Evolutionary conservation across 1,140 invertebrate genomes (phyloP), one percentile per base, ranked within the genome.

Genomic region (Popillia japonica): DNA sequence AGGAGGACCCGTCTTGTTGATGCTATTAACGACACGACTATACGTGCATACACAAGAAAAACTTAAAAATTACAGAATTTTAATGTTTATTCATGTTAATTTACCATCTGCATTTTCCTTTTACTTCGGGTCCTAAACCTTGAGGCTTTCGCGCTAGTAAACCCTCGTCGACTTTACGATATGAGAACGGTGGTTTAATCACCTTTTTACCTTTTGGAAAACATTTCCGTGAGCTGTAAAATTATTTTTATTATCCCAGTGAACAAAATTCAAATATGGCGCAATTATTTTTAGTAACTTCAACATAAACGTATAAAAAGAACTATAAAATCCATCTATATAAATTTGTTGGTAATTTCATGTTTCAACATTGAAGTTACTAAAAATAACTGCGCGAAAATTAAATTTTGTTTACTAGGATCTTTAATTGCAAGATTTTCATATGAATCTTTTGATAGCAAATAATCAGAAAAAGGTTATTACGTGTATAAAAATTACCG

Each of bases 161-260:
- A 78, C 82, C 78, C 64, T 85, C 84, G 23, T 82, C 81, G 11
- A 80, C 80, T 78, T 80, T 84, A 23, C 78, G 64, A 77, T 81
- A 84, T n/a, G 77, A 77, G 77, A 85, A 85, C n/a, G 80, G 81
- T 6, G 83, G 83, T 75, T 72, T 80, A 10, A 59, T 77, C 11
- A 78, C 78, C 14, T 44, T 78, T 75, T 72, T 27, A 20, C 64
- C 27, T 55, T 17, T 48, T 64, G 27, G 3, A 22, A 23, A 22
- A 76, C 73, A 79, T 23, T 79, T 73, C 11, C 68, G 23, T 59
- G 55, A 68, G 10, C 79, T 78, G 23, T 17, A 74, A 74, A 74
- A 72, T 34, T 23, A 2, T 1, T 9, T 23, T 34, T 22, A 72
- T n/a, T 9, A 22, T 27, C 22, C n/a, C n/a, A n/a, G n/a, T n/a